Base-by-base conservation (phyloP, 1,140 invertebrate species). In the Drosophila trapezifrons region DNA sequence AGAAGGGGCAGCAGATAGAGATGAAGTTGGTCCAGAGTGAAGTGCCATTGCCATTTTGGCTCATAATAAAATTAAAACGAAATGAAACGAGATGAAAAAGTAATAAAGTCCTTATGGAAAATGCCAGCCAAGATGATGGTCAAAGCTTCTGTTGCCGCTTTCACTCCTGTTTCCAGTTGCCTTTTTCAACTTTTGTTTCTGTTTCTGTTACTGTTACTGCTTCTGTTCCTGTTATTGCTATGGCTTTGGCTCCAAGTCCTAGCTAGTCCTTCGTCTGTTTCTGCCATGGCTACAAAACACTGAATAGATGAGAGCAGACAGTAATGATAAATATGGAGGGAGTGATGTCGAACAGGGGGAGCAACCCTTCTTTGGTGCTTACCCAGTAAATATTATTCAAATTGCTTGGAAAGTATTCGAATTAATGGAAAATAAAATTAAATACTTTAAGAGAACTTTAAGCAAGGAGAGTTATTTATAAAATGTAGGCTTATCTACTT, bases 21-120 rank as follows among this genome's bases (percentile, higher is more conserved):
- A 29, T 43, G 46, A 42, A 69, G 66, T 65, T 77, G 67, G 81
- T 58, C 81, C 81, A 74, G 29, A 32, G 72, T 84, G 65, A 62
- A 83, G 76, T 81, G 57, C 60, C 72, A 79, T 47, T 78, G 80
- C 80, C 84, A 84, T 89, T 89, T 86, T 76, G 72, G 74, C 80
- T 89, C 84, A 89, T 89, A 89, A 89, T 89, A 80, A 90, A 89
- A 89, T 89, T 89, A 89, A 89, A 89, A 89, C 84, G 71, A 84
- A 89, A 89, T 89, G 84, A 89, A 89, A 89, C 80, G 84, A 89
- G 87, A 89, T 90, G 84, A 90, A 89, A 89, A 90, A 89, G 85
- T 89, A 89, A 89, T 89, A 89, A 89, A 89, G 84, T 89, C 84
- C 84, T 89, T 84, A 90, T 89, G 85, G 84, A 80, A 80, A 89